Evolutionary conservation across 2,113 vertebrate genomes (phyloP), one percentile per base, ranked within the genome.

Genomic region (Myiozetetes cayanensis): DNA sequence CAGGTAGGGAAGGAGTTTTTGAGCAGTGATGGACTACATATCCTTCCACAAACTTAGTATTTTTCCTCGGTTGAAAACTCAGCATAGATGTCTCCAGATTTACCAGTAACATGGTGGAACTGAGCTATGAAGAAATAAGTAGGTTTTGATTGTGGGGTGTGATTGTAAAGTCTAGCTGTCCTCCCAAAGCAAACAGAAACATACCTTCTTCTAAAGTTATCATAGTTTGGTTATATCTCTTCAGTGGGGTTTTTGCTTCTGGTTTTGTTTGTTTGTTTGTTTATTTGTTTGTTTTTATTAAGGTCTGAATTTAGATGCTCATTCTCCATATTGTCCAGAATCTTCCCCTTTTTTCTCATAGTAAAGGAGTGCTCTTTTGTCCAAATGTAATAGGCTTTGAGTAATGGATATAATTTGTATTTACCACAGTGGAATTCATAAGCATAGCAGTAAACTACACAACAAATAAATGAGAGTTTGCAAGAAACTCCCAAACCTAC

Each of bases 1-100:
- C 99, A 99, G 98, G 99, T 55, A 65, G 95, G 21, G 76, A 66
- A 86, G 4, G 52, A 25, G 12, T 8, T 39, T 47, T 46, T 19
- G 58, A 46, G 5, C 28, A 10, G 6, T 67, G 14, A 19, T 35
- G 24, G 21, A 2, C 19, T 56, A 1, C 0, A 0, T 44, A 20
- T 39, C 19, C 10, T 62, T 44, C 21, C 4, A 28, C 5, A 50
- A 43, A 46, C 7, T 37, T 65, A 20, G 6, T 43, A 1, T 28
- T 85, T 76, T 88, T 75, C 12, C 72, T 82, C 18, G 25, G 20
- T 24, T 85, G 50, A 70, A 68, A 82, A n/a, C 5, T 80, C 17
- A 37, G 30, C 15, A 22, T 5, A 12, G 17, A 5, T 71, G 9
- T 43, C 5, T 59, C 71, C 15, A 41, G 49, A 18, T 61, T 78